Evolutionary conservation across 2,888 invertebrate species (phyloP), one percentile per base, ranked within the genome.

Genomic region (Acrocyrtus sp.): DNA sequence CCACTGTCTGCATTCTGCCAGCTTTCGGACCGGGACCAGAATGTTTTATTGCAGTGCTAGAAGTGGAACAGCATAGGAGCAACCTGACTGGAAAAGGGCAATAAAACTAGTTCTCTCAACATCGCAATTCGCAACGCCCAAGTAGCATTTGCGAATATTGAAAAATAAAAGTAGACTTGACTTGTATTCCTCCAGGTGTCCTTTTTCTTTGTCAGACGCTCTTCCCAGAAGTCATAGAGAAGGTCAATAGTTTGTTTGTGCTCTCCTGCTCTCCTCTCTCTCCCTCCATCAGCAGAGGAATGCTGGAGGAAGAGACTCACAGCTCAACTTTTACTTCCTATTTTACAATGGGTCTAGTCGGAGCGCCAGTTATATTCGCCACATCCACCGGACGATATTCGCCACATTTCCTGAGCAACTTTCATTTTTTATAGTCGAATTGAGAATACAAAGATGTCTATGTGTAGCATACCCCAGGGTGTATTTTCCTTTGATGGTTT

Each of bases 401-500:
- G 48, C 34, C 29, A 60, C 48, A 48, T 60, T 60, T 60, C 41
- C 17, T 57, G 10, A 4, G 24, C n/a, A 48, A 29, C 43, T 21
- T 63, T 57, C 62, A 63, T 63, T 63, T 70, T 68, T 63, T 70
- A 70, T 57, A 21, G 48, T 34, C 41, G 61, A 21, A 27, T 62
- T 43, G 63, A 53, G 69, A 69, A 57, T 56, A 56, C 6, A 43
- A 54, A 61, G 57, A 63, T 19, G 43, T 61, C n/a, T n/a, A 22
- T 24, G 24, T 29, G 51, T 19, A 54, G 53, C 3, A n/a, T 29
- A 41, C 76, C 76, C 73, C 21, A 27, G 76, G 66, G 76, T 73
- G 66, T 70, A 74, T 73, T 76, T 73, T 58, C 47, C 56, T 62
- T 69, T 69, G 69, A 69, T 69, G 48, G 69, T 50, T 69, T 69